Evolutionary conservation across 1,140 invertebrate genomes (phyloP), one percentile per base, ranked within the genome.

Genomic region (Calephelis nemesis): DNA sequence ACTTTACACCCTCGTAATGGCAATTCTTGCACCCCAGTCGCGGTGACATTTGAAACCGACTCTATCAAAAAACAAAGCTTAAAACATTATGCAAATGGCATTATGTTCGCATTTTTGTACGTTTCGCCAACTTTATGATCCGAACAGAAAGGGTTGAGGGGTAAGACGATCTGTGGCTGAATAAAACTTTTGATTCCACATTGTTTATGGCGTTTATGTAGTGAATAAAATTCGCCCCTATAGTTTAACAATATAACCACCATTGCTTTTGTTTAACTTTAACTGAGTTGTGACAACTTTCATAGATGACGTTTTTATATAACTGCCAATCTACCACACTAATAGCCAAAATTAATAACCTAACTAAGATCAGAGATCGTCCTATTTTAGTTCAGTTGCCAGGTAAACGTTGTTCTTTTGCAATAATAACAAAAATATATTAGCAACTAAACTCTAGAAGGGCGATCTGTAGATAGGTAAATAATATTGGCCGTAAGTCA

Each of bases 31-130:
- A 88, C 89, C 87, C 89, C 77, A 77, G 71, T 65, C 82, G 84
- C 79, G 89, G 85, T 91, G 89, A 91, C 89, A 91, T 91, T 91
- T 91, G 83, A 88, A 82, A 89, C 78, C 78, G 75, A 75, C 84
- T 87, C 80, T 87, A 88, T 86, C 85, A 87, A 90, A 91, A 91
- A 91, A 89, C 85, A 89, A 91, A 82, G 84, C 81, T 79, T 63
- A 69, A 82, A 87, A 91, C 81, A 90, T 88, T 91, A 91, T 91
- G 89, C 89, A 91, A 91, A 91, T 91, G 87, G 78, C 85, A 85
- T 85, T 88, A 89, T 89, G 86, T 87, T 81, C 83, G 79, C 83
- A 86, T 88, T 91, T 89, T 90, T 90, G 83, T 87, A 81, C 81
- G 79, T 81, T 88, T 85, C 81, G 79, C 76, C 78, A 81, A 88